Evolutionary conservation across 2,113 vertebrate species (phyloP), one percentile per base, ranked within the genome.

Genomic region (Chaenogobius annularis): DNA sequence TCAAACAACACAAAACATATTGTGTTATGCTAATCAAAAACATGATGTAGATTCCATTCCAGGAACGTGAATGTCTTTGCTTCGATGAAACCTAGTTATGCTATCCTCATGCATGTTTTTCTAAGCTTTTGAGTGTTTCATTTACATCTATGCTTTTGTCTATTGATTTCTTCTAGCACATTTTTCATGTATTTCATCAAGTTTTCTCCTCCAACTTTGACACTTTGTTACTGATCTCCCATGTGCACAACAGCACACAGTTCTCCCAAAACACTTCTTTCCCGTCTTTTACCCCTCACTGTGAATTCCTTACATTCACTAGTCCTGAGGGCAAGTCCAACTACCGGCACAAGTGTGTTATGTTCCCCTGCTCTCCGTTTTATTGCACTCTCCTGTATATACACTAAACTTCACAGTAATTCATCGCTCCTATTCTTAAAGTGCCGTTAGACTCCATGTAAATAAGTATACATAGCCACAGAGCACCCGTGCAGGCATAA

Each of bases 301-400:
- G 87, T 83, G 87, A 88, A 87, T 89, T 91, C 85, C 83, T 86
- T 81, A 84, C 82, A 88, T 88, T 89, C 88, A 90, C 75, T 62
- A 81, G 84, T 84, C 87, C 83, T 54, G 72, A 86, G 84, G 88
- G 88, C 83, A 88, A 64, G 66, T 83, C 3, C 13, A 47, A 80
- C 78, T 37, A 77, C 72, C 68, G 15, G 58, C 80, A 63, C 66
- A 47, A 79, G 74, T 74, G 68, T 82, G 80, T 79, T 86, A 76
- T 73, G 72, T 75, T 67, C 72, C 78, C 50, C 64, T 37, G 58
- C 77, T 73, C 58, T 73, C 64, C n/a, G 37, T 74, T 78, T 85
- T 90, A 88, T 65, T 46, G 48, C 63, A 0, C 69, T 81, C 64
- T 77, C 65, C 68, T 72, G 61, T 73, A 69, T 54, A 55, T 80